A percentile compares a stretch with the other conserved stretches of the same genome.
These are phyloP conservation scores for Linyphia triangularis DNA, from an alignment of 2,888 invertebrate genomes.

Conservation along the genomic window DNA sequence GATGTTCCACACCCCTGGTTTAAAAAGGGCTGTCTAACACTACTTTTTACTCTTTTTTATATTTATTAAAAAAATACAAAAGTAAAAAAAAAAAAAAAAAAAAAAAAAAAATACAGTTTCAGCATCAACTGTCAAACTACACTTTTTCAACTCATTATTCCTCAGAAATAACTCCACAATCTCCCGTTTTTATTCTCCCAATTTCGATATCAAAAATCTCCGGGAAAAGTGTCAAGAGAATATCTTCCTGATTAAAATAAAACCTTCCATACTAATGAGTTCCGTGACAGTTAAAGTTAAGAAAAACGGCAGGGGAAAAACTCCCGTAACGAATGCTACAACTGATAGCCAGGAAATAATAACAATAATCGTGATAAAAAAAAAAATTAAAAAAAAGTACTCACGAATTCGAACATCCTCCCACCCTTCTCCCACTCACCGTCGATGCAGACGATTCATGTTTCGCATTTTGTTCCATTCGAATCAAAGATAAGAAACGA, in stretches of 20 bases:
- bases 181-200: background rate
- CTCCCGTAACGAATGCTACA: background rate
- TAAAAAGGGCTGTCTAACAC: too few species aligned
- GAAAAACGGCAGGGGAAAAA: background rate
- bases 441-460: background rate
- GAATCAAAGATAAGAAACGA: constrained; percentile 43
- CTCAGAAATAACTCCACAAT: background rate
- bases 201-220: background rate
- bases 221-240: constrained; percentile 19
- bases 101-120: too few species aligned
- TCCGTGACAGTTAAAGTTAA: background rate
- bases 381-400: background rate
- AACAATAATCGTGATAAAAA: background rate
- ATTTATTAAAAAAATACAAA: too few species aligned
- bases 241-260: constrained; percentile 12
- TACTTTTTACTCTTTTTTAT: too few species aligned
- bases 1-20: too few species aligned
- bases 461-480: constrained; percentile 14
- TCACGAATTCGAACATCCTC: background rate
- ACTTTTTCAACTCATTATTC: too few species aligned
- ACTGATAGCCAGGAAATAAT: background rate
- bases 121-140: too few species aligned
- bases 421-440: background rate
- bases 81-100: too few species aligned
- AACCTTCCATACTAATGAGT: constrained; percentile 3